These are phyloP conservation scores for Latrodectus hesperus DNA, from an alignment of 2,888 invertebrate genomes.

Conservation along the genomic window DNA sequence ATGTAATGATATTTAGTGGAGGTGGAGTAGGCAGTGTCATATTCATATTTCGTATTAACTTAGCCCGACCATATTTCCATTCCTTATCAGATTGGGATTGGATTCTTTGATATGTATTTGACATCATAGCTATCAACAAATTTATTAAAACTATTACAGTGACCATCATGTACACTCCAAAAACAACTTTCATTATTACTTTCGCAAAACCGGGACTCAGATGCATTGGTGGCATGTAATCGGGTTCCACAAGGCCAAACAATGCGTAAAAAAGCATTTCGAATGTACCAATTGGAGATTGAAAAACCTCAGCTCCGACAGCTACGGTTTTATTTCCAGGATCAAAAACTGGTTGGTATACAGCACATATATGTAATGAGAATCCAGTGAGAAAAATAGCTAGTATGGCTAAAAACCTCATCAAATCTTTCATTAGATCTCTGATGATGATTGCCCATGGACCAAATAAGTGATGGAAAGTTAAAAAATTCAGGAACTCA, in stretches of 20 bases:
- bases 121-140: conserved; percentile 99
- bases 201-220: conserved; percentile 76
- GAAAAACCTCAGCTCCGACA: conserved; percentile 75
- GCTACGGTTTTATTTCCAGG: conserved; percentile 71
- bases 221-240: conserved; percentile 78
- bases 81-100: conserved; percentile 99
- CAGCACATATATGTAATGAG: conserved; percentile 89
- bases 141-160: conserved; percentile 98
- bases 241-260: conserved; percentile 88
- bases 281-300: conserved; percentile 92
- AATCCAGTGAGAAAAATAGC: conserved; percentile 99
- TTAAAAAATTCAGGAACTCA: conserved; percentile 96
- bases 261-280: conserved; percentile 98
- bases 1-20: conserved; percentile 94
- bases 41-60: conserved; percentile 98
- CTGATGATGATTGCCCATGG: conserved; percentile 99
- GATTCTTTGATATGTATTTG: conserved; percentile 99
- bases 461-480: conserved; percentile 99
- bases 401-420: conserved; percentile 91
- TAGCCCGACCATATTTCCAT: conserved; percentile 99
- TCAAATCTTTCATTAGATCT: conserved; percentile 73
- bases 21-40: conserved; percentile 96
- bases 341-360: conserved; percentile 86
- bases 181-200: conserved; percentile 80
- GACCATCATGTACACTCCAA: conserved; percentile 98